Conservation (phyloP, 1,140 invertebrate species). For the Batillaria attramentaria region DNA sequence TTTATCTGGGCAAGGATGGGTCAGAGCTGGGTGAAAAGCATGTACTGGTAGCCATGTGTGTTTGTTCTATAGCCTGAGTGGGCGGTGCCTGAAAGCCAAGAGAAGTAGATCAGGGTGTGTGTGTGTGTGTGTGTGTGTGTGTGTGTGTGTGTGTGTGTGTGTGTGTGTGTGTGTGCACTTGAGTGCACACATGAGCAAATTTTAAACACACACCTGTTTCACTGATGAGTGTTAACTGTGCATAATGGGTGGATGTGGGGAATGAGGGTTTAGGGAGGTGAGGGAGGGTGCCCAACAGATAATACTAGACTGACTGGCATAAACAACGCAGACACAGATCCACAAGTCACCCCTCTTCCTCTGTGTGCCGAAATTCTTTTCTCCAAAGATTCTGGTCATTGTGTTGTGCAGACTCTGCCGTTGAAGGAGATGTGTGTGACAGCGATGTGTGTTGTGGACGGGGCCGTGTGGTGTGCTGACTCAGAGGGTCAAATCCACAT, state of each 20-base stretch:
- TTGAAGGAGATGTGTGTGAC: conserved; percentile 36
- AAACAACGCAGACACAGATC: no score
- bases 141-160: not conserved
- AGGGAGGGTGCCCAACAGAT: no score
- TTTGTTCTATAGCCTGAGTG: not conserved
- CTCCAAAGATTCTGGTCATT: not conserved
- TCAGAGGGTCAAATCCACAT: conserved; percentile 42
- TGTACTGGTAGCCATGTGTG: no score
- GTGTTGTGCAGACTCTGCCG: conserved; percentile 40
- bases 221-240: no score
- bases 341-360: no score
- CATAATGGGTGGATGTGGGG: no score
- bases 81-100: conserved; percentile 16
- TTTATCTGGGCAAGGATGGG: no score
- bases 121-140: not conserved
- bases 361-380: no score
- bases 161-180: conserved; percentile 32
- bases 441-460: conserved; percentile 40
- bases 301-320: no score
- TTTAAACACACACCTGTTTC: conserved; percentile 4
- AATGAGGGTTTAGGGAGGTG: no score
- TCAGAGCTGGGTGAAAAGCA: no score
- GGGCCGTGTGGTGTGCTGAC: conserved; percentile 52
- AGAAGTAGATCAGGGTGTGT: conserved; percentile 37
- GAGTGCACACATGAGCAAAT: conserved; percentile 31